Conservation (phyloP, 2,888 invertebrate genomes). For the Leucophenga maculata region DNA sequence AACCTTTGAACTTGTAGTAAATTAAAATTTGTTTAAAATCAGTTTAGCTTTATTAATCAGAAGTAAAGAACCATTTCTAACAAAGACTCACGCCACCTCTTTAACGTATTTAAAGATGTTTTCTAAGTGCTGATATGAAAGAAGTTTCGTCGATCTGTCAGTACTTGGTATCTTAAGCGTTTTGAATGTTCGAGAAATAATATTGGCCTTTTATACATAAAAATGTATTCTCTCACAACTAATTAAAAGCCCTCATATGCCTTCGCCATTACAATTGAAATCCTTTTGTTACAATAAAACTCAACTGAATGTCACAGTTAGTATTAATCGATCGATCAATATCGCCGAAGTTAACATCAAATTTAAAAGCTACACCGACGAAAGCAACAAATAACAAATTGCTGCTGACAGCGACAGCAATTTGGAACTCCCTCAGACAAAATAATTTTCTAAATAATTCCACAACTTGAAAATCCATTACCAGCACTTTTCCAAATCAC, state of each 20-base stretch:
- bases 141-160: too few relatives aligned
- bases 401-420: conserved; percentile 24
- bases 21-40: neutral
- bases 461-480: conserved; percentile 13
- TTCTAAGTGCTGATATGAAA: too few relatives aligned
- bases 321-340: conserved; percentile 24
- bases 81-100: too few relatives aligned
- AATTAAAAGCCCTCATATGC: neutral
- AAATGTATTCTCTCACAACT: neutral
- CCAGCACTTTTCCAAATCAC: conserved; percentile 14
- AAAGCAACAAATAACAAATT: conserved; percentile 31
- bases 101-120: too few relatives aligned
- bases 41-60: too few relatives aligned
- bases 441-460: conserved; percentile 10
- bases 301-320: conserved; percentile 13
- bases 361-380: neutral
- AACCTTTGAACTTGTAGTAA: neutral
- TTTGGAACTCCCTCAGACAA: conserved; percentile 1
- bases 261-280: neutral
- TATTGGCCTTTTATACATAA: too few relatives aligned
- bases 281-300: neutral
- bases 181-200: too few relatives aligned
- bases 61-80: too few relatives aligned
- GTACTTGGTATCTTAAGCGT: too few relatives aligned
- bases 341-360: neutral